Evolutionary conservation across 2,797 vertebrate genomes (phyloP), one percentile per base, ranked within the genome.

Genomic region (Semotilus atromaculatus): DNA sequence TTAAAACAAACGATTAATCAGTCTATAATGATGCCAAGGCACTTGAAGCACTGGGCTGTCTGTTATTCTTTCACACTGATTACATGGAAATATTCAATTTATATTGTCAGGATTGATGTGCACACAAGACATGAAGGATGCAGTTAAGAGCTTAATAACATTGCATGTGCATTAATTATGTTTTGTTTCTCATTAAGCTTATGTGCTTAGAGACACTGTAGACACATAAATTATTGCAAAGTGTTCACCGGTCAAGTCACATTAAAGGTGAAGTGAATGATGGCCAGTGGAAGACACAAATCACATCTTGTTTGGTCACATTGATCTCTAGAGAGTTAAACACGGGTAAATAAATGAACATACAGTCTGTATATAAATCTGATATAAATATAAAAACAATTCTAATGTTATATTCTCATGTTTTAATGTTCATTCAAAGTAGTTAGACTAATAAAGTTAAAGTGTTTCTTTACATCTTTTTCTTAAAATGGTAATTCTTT

Each of bases 1-100:
- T 78, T 29, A 6, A 79, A 79, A 79, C 14, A 79, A 79, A 66
- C 40, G 3, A 62, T 43, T 29, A 14, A 64, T 79, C 58, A 23
- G 58, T 29, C 76, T 78, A 2, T 64, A 43, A 78, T 64, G 38
- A 79, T 31, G 58, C 38, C 29, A 21, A 19, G 38, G 38, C n/a
- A 45, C 31, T 55, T 9, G 11, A 55, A 75, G 14, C 26, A 13
- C 38, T 55, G 1, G 3, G 48, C 73, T 31, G 16, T 64, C 18
- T 16, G 14, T 16, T 48, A 79, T 64, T 64, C 38, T 43, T 62
- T 64, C 60, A 48, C 4, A 26, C 0, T 45, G 55, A 79, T 64
- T 66, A 45, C 26, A 79, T 14, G 36, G 38, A 79, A 79, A 79
- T 43, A 64, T 64, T 29, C 18, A 31, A 29, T 64, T 38, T 43